Conservation (phyloP, 2,888 invertebrate genomes). For the Lydus trimaculatus region DNA sequence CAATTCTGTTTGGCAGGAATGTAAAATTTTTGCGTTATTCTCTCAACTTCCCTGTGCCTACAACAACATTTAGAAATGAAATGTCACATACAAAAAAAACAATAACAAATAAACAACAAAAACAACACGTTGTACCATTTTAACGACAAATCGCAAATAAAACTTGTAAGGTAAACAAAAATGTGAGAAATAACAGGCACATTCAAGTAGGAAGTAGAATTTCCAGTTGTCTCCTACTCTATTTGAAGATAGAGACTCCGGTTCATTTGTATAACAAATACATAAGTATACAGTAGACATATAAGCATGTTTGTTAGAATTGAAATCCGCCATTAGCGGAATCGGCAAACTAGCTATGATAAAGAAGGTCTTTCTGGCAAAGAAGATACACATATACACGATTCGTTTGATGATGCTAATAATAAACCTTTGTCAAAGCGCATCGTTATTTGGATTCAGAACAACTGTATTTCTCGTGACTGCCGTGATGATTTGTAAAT, state of each 20-base stretch:
- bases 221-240: constrained; percentile 36
- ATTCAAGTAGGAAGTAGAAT: constrained; percentile 14
- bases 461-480: constrained; percentile 7
- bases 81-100: neutral
- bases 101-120: neutral
- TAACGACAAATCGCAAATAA: neutral
- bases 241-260: constrained; percentile 32
- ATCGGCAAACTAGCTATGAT: constrained; percentile 52
- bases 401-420: constrained; percentile 57
- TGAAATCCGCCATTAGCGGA: constrained; percentile 58
- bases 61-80: constrained; percentile 10
- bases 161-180: constrained; percentile 7
- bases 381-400: constrained; percentile 29
- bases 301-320: constrained; percentile 53
- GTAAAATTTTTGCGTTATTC: constrained; percentile 27
- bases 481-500: constrained; percentile 10
- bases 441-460: constrained; percentile 49
- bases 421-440: constrained; percentile 57
- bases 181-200: neutral
- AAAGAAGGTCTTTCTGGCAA: constrained; percentile 40
- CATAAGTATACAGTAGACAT: constrained; percentile 40
- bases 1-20: constrained; percentile 31
- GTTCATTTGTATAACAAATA: constrained; percentile 55
- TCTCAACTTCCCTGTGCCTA: constrained; percentile 16
- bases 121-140: constrained; percentile 11